These are phyloP conservation scores for Trilocha varians DNA, from an alignment of 2,888 invertebrate genomes.

Conservation along the genomic window DNA sequence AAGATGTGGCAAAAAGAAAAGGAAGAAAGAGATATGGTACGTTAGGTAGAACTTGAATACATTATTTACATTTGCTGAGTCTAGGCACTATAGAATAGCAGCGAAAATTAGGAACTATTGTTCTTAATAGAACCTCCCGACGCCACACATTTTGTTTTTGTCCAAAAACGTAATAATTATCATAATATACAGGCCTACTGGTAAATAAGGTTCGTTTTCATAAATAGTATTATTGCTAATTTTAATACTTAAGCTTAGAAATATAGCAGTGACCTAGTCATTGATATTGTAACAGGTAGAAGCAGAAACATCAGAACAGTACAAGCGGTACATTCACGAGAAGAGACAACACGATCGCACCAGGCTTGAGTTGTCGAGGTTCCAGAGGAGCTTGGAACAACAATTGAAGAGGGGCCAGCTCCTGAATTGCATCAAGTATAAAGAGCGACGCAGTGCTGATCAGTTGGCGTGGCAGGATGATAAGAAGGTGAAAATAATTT, in stretches of 20 bases:
- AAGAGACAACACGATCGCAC: constrained; percentile 54
- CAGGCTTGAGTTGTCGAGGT: constrained; percentile 48
- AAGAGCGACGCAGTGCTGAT: constrained; percentile 39
- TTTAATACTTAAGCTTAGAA: no score
- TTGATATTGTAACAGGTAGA: constrained; percentile 31
- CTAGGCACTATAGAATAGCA: no score
- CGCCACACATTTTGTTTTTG: no score
- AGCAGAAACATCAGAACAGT: constrained; percentile 50
- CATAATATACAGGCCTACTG: no score
- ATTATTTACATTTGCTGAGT: no score
- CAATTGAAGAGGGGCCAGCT: constrained; percentile 29
- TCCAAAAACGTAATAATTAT: no score
- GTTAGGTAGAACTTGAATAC: no score
- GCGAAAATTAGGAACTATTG: no score
- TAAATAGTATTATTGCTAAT: no score
- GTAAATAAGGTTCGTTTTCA: no score
- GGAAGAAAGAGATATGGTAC: constrained; percentile 41
- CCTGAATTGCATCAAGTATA: constrained; percentile 37
- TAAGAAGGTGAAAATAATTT: constrained; percentile 39
- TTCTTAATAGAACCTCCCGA: not conserved
- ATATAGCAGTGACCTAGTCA: no score
- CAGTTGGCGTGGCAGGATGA: constrained; percentile 38
- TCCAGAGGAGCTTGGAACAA: constrained; percentile 33
- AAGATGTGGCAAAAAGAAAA: constrained; percentile 65
- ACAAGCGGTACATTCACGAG: constrained; percentile 56